phyloP scores from a whole-genome alignment of 2,113 vertebrate species.

The Platichthys flesus region DNA sequence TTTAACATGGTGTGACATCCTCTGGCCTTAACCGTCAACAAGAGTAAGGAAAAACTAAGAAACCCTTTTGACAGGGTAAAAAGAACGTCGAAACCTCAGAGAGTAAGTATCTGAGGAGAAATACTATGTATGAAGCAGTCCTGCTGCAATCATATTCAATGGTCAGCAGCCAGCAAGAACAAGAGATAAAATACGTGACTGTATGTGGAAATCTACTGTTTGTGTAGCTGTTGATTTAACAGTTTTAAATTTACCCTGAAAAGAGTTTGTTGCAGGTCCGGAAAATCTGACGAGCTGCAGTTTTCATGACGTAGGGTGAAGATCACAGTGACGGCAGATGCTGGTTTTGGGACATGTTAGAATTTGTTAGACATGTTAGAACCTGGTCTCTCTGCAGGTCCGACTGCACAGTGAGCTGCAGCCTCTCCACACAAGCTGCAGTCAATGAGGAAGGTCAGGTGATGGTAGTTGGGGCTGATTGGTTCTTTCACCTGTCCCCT shows the following conservation, averaged over 20 bases:
- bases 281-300: slow-evolving; percentile 33
- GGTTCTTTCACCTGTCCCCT: too few species aligned
- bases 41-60: too few species aligned
- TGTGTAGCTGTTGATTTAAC: neutral
- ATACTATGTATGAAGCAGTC: too few species aligned
- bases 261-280: slow-evolving; percentile 40
- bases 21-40: too few species aligned
- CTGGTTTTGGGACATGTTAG: neutral
- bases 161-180: too few species aligned
- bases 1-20: too few species aligned
- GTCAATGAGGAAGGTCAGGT: slow-evolving; percentile 17
- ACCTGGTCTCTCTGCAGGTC: neutral
- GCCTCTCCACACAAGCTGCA: neutral
- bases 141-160: too few species aligned
- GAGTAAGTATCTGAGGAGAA: too few species aligned
- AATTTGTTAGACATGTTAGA: neutral
- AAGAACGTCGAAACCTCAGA: too few species aligned
- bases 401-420: neutral
- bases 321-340: neutral
- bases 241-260: slow-evolving; percentile 30
- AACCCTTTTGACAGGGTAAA: too few species aligned
- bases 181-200: neutral
- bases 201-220: neutral
- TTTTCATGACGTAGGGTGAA: slow-evolving; percentile 15
- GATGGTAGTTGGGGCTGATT: slow-evolving; percentile 37